phyloP scores from a whole-genome alignment of 2,797 vertebrate species.

The Cephalopachus bancanus region DNA sequence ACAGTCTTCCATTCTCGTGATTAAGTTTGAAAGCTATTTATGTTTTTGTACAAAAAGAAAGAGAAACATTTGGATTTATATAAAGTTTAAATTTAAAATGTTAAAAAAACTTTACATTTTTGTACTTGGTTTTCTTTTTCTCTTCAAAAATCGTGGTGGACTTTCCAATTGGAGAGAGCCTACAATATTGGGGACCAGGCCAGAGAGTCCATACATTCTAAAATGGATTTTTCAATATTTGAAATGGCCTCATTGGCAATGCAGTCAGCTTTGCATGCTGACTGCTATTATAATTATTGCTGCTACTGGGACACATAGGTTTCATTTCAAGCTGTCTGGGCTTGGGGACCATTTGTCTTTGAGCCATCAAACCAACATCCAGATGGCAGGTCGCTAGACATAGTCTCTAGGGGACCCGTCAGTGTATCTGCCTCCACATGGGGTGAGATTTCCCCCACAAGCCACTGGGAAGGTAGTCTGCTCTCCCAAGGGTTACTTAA shows the following conservation, averaged over 20 bases:
- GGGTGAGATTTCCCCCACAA: neutral
- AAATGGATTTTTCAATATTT: slow-evolving; percentile 59
- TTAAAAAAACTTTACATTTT: neutral
- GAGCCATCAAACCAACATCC: slow-evolving; percentile 22
- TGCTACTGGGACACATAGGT: neutral
- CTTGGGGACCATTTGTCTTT: neutral
- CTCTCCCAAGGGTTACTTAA: neutral
- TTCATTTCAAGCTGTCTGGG: neutral
- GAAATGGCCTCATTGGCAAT: slow-evolving; percentile 51
- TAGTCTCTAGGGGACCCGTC: neutral
- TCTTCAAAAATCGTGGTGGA: slow-evolving; percentile 29
- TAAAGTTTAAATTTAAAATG: slow-evolving; percentile 44
- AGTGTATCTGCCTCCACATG: neutral
- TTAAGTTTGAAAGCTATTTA: slow-evolving; percentile 41
- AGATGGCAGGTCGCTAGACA: slow-evolving; percentile 28
- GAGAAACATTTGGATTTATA: slow-evolving; percentile 20
- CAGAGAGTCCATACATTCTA: slow-evolving; percentile 19
- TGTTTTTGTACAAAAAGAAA: slow-evolving; percentile 35
- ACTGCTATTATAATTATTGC: neutral
- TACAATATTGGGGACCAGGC: neutral
- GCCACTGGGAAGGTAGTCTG: neutral
- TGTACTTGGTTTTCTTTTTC: slow-evolving; percentile 19
- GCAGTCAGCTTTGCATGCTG: neutral
- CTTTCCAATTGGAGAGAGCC: slow-evolving; percentile 20
- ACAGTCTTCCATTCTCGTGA: neutral